A percentile compares a stretch with the other conserved stretches of the same genome.
Evolutionary conservation across 2,797 vertebrate species (phyloP).

Genomic region (Anolis apletophallus): DNA sequence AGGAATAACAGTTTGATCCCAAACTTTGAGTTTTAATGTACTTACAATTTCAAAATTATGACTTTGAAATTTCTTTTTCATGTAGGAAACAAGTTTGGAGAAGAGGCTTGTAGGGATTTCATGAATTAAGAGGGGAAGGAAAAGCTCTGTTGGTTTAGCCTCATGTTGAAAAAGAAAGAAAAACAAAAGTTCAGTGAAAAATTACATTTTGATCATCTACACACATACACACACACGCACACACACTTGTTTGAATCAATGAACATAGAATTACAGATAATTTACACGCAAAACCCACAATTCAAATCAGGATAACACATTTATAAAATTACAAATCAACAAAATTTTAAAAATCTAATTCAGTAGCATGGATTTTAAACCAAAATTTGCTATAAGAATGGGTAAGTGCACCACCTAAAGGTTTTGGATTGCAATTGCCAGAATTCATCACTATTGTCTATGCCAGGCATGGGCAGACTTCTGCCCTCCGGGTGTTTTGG

Average conservation of each 20-base stretch:
- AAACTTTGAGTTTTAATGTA: neutral
- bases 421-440: too few relatives aligned
- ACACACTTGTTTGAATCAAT: neutral
- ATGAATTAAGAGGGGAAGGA: too few relatives aligned
- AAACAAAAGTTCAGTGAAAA: neutral
- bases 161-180: neutral
- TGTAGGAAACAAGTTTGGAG: neutral
- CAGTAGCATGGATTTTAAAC: neutral
- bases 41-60: neutral
- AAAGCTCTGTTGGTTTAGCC: too few relatives aligned
- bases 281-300: too few relatives aligned
- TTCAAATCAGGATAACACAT: too few relatives aligned
- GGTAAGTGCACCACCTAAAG: too few relatives aligned
- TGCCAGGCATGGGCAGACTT: too few relatives aligned
- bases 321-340: neutral
- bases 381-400: neutral
- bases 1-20: neutral
- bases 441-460: too few relatives aligned
- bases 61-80: conserved; percentile 19
- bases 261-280: neutral
- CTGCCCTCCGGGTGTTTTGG: too few relatives aligned
- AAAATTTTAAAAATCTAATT: neutral
- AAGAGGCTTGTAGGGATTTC: too few relatives aligned
- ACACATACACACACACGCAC: too few relatives aligned
- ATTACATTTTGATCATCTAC: neutral